Percentiles rank a stretch among this genome's conserved stretches.
These are phyloP conservation scores for Erythrocercus mccallii DNA, from an alignment of 2,113 vertebrate genomes.

Conservation along the genomic window DNA sequence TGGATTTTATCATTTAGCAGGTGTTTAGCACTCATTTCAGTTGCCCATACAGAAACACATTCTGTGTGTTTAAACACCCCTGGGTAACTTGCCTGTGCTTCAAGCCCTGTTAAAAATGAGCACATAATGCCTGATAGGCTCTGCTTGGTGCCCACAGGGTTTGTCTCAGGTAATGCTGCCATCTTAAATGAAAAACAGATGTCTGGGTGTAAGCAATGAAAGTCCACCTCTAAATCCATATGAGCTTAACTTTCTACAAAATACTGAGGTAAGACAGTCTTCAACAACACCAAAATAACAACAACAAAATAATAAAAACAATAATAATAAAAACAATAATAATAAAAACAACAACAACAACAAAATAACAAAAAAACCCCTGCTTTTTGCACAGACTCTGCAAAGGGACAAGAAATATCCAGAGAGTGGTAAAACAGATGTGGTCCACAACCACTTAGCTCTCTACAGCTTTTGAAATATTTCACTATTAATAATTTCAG, in stretches of 20 bases:
- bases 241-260: not conserved
- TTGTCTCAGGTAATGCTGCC: not conserved
- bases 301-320: not conserved
- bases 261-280: not conserved
- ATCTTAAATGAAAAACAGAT: not conserved
- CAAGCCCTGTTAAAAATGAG: not conserved
- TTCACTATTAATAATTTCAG: not conserved
- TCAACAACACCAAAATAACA: not conserved
- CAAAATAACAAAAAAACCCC: not conserved
- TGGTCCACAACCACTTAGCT: not conserved
- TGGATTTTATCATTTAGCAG: not conserved
- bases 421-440: not conserved
- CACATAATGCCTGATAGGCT: no score
- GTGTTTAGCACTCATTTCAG: not conserved
- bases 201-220: not conserved
- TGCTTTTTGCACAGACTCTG: not conserved
- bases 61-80: not conserved
- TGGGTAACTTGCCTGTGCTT: not conserved
- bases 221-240: not conserved
- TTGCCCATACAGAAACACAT: not conserved
- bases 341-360: not conserved
- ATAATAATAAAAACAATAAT: not conserved
- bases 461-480: not conserved
- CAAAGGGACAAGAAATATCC: not conserved
- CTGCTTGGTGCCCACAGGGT: not conserved